Evolutionary conservation across 1,140 invertebrate genomes (phyloP).

Genomic region (Drosophila watanabei): DNA sequence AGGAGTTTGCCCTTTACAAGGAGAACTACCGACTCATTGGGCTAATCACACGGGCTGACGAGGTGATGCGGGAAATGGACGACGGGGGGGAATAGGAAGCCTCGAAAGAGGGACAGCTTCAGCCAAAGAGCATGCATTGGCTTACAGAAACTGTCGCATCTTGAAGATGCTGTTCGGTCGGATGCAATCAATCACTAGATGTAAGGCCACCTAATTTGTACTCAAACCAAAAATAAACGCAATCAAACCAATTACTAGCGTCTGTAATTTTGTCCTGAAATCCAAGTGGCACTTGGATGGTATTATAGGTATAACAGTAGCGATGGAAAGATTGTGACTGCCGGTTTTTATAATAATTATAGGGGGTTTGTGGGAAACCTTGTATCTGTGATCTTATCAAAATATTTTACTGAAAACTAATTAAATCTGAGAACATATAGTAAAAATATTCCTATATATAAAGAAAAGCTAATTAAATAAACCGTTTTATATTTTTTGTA

Average conservation of each 20-base stretch:
- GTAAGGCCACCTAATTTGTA: conserved; percentile 60
- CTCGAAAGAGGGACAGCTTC: conserved; percentile 10
- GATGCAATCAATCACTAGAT: conserved; percentile 73
- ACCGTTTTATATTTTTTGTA: no score
- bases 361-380: neutral
- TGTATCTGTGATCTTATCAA: neutral
- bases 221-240: conserved; percentile 70
- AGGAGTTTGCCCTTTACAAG: conserved; percentile 77
- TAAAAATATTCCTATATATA: no score
- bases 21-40: conserved; percentile 79
- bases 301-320: neutral
- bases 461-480: no score
- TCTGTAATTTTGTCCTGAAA: conserved; percentile 1
- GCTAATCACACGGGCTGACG: conserved; percentile 76
- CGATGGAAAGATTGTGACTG: neutral
- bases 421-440: no score
- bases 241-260: conserved; percentile 42
- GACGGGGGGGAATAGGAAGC: conserved; percentile 41
- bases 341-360: neutral
- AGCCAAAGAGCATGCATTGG: conserved; percentile 36
- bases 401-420: neutral
- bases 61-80: conserved; percentile 77
- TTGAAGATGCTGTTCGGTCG: conserved; percentile 67
- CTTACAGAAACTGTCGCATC: conserved; percentile 37
- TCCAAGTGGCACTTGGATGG: neutral